Conservation (phyloP, 2,888 invertebrate species). For the Chaitophorus viminalis region DNA sequence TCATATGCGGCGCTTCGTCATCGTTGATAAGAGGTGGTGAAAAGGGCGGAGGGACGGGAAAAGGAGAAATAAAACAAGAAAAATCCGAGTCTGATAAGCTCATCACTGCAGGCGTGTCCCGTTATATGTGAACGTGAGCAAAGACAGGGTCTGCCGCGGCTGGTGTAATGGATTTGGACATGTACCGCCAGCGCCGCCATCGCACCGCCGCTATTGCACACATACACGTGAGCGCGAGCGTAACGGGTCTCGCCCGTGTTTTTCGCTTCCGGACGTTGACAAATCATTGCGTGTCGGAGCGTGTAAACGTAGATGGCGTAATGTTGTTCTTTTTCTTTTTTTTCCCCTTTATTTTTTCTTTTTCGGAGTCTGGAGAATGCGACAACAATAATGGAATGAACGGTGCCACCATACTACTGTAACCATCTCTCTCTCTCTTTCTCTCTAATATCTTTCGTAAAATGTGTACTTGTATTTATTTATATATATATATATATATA, state of each 20-base stretch:
- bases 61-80: neutral
- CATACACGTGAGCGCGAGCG: neutral
- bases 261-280: constrained; percentile 59
- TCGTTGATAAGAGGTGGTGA: neutral
- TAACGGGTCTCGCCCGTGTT: constrained; percentile 49
- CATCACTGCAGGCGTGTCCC: neutral
- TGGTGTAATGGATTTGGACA: constrained; percentile 58
- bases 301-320: constrained; percentile 59
- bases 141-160: neutral
- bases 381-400: constrained; percentile 60
- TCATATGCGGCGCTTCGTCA: neutral
- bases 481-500: constrained; percentile 9
- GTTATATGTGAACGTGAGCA: neutral
- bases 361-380: neutral
- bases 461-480: constrained; percentile 40
- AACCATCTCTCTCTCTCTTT: constrained; percentile 20
- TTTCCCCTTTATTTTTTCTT: constrained; percentile 14
- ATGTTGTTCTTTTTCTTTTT: constrained; percentile 51
- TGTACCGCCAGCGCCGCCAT: neutral
- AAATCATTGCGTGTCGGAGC: constrained; percentile 60
- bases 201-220: neutral
- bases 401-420: neutral
- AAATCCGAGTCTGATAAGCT: constrained; percentile 52
- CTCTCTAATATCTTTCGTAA: constrained; percentile 56
- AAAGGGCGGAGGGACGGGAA: neutral